phyloP scores from a whole-genome alignment of 92 coral and sea anemone species.

The Heteractis magnifica region DNA sequence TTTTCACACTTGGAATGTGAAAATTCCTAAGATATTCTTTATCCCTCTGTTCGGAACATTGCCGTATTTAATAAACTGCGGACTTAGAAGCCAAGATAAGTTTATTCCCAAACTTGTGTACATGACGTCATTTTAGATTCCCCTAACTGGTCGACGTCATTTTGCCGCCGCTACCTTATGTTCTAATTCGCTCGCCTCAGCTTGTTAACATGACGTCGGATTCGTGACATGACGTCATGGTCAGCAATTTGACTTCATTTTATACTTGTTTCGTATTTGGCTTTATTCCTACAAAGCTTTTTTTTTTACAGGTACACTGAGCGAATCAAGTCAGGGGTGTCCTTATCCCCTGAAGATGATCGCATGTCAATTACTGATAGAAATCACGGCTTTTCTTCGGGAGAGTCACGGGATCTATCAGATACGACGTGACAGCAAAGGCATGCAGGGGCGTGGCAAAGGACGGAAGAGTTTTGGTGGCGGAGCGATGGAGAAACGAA shows the following conservation, averaged over 20 bases:
- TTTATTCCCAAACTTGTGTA: no score
- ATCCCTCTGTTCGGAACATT: no score
- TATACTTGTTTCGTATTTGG: not conserved
- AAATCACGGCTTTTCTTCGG: conserved; percentile 96
- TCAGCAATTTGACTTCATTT: no score
- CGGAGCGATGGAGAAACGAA: conserved; percentile 38
- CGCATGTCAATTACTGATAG: conserved; percentile 94
- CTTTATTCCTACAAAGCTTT: not conserved
- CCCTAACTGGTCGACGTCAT: no score
- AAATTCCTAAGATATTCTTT: no score
- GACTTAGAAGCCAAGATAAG: no score
- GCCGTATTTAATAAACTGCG: no score
- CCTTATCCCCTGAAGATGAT: conserved; percentile 94
- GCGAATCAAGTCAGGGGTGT: conserved; percentile 76
- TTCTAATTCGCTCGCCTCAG: no score
- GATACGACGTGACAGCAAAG: conserved; percentile 49
- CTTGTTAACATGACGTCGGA: not conserved
- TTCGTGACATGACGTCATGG: not conserved
- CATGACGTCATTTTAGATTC: no score
- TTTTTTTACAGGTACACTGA: conserved; percentile 70
- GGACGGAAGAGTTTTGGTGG: conserved; percentile 55
- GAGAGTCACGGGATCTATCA: conserved; percentile 93
- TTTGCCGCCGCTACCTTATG: no score
- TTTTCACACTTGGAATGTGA: no score
- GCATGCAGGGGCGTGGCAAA: conserved; percentile 48